Evolutionary conservation across 2,113 vertebrate genomes (phyloP), one percentile per base, ranked within the genome.

Genomic region (Xiphophorus hellerii): DNA sequence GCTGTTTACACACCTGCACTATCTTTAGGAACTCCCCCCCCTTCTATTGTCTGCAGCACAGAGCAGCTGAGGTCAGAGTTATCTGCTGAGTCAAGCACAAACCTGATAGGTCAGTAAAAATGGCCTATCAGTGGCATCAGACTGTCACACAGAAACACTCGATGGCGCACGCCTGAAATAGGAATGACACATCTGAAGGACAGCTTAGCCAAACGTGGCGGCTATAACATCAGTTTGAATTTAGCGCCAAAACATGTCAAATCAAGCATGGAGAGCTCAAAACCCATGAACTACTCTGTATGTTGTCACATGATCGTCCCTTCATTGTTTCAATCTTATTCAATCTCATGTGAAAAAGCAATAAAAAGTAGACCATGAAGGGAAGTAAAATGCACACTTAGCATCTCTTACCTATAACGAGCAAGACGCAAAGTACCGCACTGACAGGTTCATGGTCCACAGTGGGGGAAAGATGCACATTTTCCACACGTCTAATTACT

Each of bases 1-100:
- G 90, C 86, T 87, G 83, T 88, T 86, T 76, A 78, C 85, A 87
- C 90, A 91, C 88, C 90, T 91, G 86, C 68, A 69, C 84, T 80
- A 79, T 87, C 72, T 88, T 85, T 73, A 90, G 88, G 87, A 84
- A 88, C 72, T 79, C 82, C 86, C 82, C 77, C 66, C 82, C 76
- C 69, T 77, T 33, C 82, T 75, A 68, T 66, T 85, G 85, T 84
- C 44, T 88, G 73, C 79, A 51, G 76, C 72, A 48, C 74, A 71
- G 74, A 87, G 84, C 85, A 84, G 83, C 84, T 86, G 83, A 87
- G 87, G 87, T 87, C 86, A 89, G 75, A 76, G 70, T 68, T 25
- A 84, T 80, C 8, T 87, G 86, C 89, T 90, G 90, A 90, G 87
- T 92, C 87, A 71, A 84, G 70, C 63, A 73, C 65, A 85, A 84